Evolutionary conservation across 2,797 vertebrate species (phyloP).

Genomic region (Tokudaia muenninki): DNA sequence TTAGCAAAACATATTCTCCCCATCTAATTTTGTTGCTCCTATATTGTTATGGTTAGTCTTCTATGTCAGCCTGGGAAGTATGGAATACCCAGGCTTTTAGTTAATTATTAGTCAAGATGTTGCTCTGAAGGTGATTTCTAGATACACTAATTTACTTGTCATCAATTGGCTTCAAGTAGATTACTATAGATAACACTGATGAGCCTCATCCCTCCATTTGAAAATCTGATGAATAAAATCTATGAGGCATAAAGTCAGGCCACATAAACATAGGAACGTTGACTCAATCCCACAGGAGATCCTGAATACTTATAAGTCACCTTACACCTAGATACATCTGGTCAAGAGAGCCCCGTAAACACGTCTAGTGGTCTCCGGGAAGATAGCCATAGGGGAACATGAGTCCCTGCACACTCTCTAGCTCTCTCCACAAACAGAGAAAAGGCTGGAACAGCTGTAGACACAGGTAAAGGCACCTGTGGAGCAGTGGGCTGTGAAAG

Average conservation of each 20-base stretch:
- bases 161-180: not conserved
- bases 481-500: too few species aligned
- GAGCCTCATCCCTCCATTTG: not conserved
- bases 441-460: not conserved
- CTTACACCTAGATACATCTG: not conserved
- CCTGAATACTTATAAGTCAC: not conserved
- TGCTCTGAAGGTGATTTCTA: not conserved
- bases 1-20: not conserved
- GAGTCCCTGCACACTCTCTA: not conserved
- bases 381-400: not conserved
- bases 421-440: not conserved
- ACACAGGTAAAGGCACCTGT: too few species aligned
- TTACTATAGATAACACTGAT: not conserved
- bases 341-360: not conserved
- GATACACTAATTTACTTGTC: not conserved
- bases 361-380: not conserved
- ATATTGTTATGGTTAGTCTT: not conserved
- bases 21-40: slow-evolving; percentile 7
- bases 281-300: not conserved
- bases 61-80: not conserved
- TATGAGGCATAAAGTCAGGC: not conserved
- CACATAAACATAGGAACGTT: not conserved
- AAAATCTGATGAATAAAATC: not conserved
- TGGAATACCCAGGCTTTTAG: not conserved
- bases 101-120: not conserved